phyloP scores from a whole-genome alignment of 2,113 vertebrate genomes.

The Sylvia atricapilla region DNA sequence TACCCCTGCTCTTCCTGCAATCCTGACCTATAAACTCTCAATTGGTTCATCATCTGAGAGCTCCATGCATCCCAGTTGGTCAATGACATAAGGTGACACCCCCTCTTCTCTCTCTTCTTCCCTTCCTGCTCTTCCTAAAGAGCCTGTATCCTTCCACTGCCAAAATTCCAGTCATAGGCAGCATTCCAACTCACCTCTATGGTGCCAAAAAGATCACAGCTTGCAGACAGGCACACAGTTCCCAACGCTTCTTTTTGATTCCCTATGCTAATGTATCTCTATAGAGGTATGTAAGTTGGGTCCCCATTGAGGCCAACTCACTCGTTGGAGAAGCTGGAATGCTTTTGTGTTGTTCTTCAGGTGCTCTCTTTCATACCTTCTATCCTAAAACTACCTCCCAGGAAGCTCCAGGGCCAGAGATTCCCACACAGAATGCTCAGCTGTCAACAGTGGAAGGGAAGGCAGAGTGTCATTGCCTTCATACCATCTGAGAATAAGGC shows the following conservation, averaged over 20 bases:
- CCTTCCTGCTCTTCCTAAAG: background rate
- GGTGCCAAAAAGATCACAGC: background rate
- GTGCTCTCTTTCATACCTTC: background rate
- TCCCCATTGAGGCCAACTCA: background rate
- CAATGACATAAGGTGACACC: background rate
- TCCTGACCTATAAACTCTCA: background rate
- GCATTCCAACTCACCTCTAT: background rate
- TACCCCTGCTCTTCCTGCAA: background rate
- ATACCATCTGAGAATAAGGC: background rate
- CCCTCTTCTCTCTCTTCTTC: background rate
- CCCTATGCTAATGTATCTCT: background rate
- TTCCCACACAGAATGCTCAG: background rate
- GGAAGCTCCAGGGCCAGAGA: background rate
- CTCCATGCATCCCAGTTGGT: background rate
- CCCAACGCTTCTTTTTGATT: background rate
- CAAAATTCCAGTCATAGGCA: background rate
- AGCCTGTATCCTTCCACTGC: background rate
- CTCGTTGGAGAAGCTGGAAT: background rate
- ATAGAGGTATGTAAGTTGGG: background rate
- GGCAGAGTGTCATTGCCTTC: background rate
- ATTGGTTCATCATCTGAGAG: background rate
- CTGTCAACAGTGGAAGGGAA: background rate
- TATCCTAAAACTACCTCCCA: background rate
- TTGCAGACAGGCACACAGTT: background rate
- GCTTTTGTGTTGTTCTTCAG: background rate